Base-by-base conservation (phyloP, 2,113 vertebrate species). In the Chloropsis cyanopogon region DNA sequence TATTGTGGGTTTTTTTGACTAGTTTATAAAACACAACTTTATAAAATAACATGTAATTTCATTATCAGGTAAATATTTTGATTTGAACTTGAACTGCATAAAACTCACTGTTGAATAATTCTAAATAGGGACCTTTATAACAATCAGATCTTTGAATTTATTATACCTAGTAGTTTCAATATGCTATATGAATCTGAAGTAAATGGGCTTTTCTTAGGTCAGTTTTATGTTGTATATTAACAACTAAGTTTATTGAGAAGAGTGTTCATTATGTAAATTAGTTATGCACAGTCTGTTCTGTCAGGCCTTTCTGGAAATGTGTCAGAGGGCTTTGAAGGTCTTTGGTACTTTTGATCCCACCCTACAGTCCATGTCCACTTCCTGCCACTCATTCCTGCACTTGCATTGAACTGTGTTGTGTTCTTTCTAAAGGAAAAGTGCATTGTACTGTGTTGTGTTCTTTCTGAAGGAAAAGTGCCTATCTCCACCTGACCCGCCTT, bases 211-310 rank as follows among this genome's bases (percentile, higher is more conserved):
- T 65, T 31, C n/a, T 81, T 70, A 29, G 33, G 9, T 79, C 35
- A n/a, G 12, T 63, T 80, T 46, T 71, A 33, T 42, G 15, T 5
- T 63, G 6, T 85, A 1, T 59, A 13, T 78, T 72, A 68, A 21
- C 76, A 83, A 15, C 35, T 42, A 41, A 42, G 15, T 70, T 93
- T 49, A 41, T 73, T 59, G 33, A 31, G 33, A 44, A 39, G 18
- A 77, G 9, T 10, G 4, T 49, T 82, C 4, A 44, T 65, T 7
- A 7, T 73, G 9, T 66, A 46, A 29, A 14, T 39, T 28, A 39
- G 28, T 81, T 66, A 28, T 9, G 7, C 24, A 25, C 14, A n/a
- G 7, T 68, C 19, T 0, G 0, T 88, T 47, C 24, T 75, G 46
- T 39, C 13, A 75, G n/a, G 6, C n/a, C 9, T 89, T 68, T 75